A percentile compares a stretch with the other conserved stretches of the same genome.
These are phyloP conservation scores for Teleogryllus occipitalis DNA, from an alignment of 1,140 invertebrate genomes.

Conservation along the genomic window DNA sequence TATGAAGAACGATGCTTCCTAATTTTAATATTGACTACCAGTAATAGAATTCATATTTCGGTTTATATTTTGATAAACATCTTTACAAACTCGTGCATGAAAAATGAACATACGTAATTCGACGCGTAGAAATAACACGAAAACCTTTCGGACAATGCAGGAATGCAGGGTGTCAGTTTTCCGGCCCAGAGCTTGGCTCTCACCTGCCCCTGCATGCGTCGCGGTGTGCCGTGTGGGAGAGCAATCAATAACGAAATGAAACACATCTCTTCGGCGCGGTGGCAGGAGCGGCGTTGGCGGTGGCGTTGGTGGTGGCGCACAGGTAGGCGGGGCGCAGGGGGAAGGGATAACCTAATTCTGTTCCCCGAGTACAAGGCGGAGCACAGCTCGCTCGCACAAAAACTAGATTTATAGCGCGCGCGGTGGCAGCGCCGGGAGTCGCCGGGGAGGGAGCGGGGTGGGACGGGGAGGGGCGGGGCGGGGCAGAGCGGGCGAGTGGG, in stretches of 20 bases:
- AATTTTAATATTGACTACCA: too few species aligned
- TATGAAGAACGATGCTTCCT: too few species aligned
- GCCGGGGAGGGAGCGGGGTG: not conserved
- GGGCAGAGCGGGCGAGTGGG: not conserved
- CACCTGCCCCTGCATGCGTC: not conserved
- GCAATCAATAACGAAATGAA: conserved; percentile 1
- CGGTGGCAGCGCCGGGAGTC: not conserved
- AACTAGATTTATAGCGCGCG: not conserved
- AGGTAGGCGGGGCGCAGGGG: not conserved
- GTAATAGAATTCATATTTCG: too few species aligned
- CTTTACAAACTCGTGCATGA: too few species aligned
- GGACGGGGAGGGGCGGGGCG: too few species aligned
- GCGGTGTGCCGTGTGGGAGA: not conserved
- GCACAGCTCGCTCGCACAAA: not conserved
- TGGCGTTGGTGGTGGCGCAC: not conserved
- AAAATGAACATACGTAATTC: too few species aligned
- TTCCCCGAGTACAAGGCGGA: not conserved
- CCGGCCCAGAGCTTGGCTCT: not conserved
- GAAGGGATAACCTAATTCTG: not conserved
- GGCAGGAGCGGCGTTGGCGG: too few species aligned
- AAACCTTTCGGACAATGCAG: too few species aligned
- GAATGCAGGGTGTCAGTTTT: not conserved
- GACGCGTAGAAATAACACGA: too few species aligned
- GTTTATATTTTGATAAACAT: too few species aligned
- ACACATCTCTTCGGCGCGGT: not conserved